Percentiles rank a stretch among this genome's conserved stretches.
phyloP scores from a whole-genome alignment of 2,113 vertebrate genomes.

The Tachysurus fulvidraco region DNA sequence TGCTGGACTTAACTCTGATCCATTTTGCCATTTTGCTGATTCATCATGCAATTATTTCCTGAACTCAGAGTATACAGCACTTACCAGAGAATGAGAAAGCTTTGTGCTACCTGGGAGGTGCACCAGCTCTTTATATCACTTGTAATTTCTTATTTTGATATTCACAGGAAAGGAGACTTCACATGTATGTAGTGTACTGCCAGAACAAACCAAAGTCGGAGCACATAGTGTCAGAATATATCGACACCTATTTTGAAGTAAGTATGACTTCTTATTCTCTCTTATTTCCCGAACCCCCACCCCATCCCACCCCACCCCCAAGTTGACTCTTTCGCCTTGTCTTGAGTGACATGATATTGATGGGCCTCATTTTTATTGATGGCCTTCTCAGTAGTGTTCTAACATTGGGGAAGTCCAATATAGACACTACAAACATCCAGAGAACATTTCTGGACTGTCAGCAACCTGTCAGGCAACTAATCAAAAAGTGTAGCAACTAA shows the following conservation, averaged over 20 bases:
- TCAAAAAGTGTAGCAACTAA: not conserved
- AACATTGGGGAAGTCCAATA: not conserved
- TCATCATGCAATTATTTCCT: constrained; percentile 11
- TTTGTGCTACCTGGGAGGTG: not conserved
- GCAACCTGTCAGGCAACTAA: not conserved
- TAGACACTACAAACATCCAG: not conserved
- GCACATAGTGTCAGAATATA: constrained; percentile 90
- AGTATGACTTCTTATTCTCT: constrained; percentile 56
- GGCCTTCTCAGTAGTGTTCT: not conserved
- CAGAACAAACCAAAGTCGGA: constrained; percentile 95
- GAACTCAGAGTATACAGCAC: not conserved
- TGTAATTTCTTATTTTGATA: constrained; percentile 26
- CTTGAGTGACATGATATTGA: not conserved
- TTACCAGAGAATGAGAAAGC: not conserved
- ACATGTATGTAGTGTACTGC: constrained; percentile 95
- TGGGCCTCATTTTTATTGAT: not conserved
- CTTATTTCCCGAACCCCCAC: no score
- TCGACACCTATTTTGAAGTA: constrained; percentile 92
- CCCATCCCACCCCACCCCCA: no score
- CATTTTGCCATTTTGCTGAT: constrained; percentile 7
- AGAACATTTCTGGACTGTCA: not conserved
- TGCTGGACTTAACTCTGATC: not conserved
- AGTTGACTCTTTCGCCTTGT: not conserved
- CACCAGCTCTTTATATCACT: constrained; percentile 6
- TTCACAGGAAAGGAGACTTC: constrained; percentile 85